Evolutionary conservation across 2,888 invertebrate genomes (phyloP), one percentile per base, ranked within the genome.

Genomic region (Eupithecia subumbrata): DNA sequence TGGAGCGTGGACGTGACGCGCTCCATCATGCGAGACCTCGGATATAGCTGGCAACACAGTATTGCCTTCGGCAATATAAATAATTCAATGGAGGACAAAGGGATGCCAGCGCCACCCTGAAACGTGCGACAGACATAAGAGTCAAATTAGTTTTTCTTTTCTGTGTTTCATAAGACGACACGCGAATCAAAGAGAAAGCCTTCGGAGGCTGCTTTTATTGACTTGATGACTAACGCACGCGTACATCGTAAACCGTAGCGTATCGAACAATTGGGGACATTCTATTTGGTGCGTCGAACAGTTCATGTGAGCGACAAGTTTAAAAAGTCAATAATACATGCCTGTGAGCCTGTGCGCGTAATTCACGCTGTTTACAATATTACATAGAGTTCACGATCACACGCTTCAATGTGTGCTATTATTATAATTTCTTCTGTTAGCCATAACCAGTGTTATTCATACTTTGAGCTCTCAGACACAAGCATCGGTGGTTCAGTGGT

Each of bases 401-500:
- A 48, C n/a, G n/a, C 48, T 48, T 48, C n/a, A 48, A 18, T 48
- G 48, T 48, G 48, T 8, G 48, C 8, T 48, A 48, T 9, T n/a
- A 7, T 18, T 48, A 48, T 7, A 18, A 48, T 48, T 48, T 48
- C 48, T 48, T 48, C 45, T 5, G 45, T 45, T 45, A 37, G 37
- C 16, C 16, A 7, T 8, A 18, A n/a, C 1, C n/a, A 48, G 18
- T 48, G 18, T 45, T 45, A 22, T 56, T 22, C 56, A 3, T 22
- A 56, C 56, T 4, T 56, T 56, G 22, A 22, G 22, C 56, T 0
- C 8, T 5, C 64, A 9, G 4, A 25, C 12, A 52, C 16, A 70
- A 72, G 72, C 75, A 75, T 75, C 66, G 72, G 64, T 72, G 94
- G 93, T 94, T 92, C 92, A 93, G 92, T 93, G 92, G 93, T 92